These are phyloP conservation scores for Pseudochromis fuscus DNA, from an alignment of 2,797 vertebrate species.

Conservation along the genomic window DNA sequence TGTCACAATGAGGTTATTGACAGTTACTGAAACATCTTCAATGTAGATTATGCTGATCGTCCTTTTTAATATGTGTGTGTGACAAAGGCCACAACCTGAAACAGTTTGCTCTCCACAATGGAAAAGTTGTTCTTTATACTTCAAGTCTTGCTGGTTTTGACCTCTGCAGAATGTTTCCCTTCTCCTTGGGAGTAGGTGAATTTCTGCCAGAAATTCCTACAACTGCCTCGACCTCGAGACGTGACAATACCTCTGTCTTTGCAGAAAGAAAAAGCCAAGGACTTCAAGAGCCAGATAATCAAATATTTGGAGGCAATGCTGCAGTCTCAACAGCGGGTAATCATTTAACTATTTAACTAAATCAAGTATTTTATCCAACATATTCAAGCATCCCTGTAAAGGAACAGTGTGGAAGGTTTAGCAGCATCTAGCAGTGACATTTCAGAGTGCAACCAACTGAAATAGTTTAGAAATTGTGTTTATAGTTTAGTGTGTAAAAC, in stretches of 20 bases:
- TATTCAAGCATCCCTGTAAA: too few species aligned
- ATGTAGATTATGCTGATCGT: not conserved
- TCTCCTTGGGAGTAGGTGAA: not conserved
- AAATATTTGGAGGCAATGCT: conserved; percentile 94
- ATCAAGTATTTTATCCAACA: conserved; percentile 11
- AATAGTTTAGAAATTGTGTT: too few species aligned
- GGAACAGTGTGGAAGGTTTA: too few species aligned
- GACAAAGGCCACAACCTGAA: conserved; percentile 2
- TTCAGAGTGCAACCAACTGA: too few species aligned
- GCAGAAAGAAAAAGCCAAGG: conserved; percentile 96
- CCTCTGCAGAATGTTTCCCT: not conserved
- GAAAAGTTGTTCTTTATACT: not conserved
- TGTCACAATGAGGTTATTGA: not conserved
- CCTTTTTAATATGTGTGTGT: not conserved
- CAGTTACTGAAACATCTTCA: not conserved
- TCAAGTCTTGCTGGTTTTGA: not conserved
- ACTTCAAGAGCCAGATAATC: conserved; percentile 93
- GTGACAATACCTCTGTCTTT: conserved; percentile 42
- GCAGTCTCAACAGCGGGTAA: conserved; percentile 95
- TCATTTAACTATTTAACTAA: conserved; percentile 28
- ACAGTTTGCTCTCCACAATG: not conserved
- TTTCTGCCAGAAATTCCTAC: conserved; percentile 10
- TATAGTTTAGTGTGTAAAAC: not conserved
- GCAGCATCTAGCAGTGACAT: too few species aligned
- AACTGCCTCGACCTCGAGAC: conserved; percentile 4